These are phyloP conservation scores for Spisula subtruncata DNA, from an alignment of 2,888 invertebrate genomes.

Conservation along the genomic window DNA sequence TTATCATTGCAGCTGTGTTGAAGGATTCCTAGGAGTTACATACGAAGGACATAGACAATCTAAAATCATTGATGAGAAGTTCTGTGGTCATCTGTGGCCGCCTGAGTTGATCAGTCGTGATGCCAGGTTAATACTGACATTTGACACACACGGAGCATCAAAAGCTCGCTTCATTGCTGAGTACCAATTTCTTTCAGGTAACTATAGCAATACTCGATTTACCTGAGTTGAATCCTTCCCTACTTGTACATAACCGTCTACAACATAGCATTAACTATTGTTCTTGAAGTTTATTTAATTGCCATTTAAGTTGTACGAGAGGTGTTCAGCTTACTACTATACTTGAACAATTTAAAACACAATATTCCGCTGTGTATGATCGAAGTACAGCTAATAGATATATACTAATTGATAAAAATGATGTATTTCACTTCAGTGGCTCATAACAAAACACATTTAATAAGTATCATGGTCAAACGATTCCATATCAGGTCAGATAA, in stretches of 20 bases:
- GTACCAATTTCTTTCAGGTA: conserved; percentile 95
- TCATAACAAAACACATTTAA: no score
- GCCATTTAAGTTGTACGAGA: neutral
- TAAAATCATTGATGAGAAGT: conserved; percentile 88
- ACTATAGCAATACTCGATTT: neutral
- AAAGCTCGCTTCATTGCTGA: conserved; percentile 96
- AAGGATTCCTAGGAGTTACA: conserved; percentile 84
- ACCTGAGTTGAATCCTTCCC: neutral
- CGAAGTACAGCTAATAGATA: no score
- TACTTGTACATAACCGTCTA: neutral
- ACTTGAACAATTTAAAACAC: no score
- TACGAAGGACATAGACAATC: conserved; percentile 79
- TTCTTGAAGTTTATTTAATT: conserved; percentile 20
- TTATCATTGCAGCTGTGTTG: conserved; percentile 81
- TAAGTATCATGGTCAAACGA: no score
- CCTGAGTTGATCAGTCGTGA: conserved; percentile 94
- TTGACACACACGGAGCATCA: conserved; percentile 95
- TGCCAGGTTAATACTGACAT: conserved; percentile 97
- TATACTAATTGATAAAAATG: no score
- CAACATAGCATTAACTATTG: conserved; percentile 1
- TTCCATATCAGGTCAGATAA: no score
- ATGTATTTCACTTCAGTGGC: no score
- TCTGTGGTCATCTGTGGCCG: conserved; percentile 95
- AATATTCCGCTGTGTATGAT: no score
- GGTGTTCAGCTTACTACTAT: no score